Evolutionary conservation across 2,797 vertebrate species (phyloP).

Genomic region (Merluccius polli): DNA sequence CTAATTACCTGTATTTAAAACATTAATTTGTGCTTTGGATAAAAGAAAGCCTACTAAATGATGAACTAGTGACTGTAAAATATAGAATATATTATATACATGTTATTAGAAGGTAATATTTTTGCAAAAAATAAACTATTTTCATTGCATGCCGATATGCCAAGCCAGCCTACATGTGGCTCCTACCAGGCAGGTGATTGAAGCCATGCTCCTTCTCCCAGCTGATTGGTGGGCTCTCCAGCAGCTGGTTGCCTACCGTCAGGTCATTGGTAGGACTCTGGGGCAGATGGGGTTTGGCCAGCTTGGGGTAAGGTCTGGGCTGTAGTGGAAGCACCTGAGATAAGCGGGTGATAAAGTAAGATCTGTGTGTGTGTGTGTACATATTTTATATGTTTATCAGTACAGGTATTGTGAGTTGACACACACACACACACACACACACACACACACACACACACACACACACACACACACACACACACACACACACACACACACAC

Average conservation of each 20-base stretch:
- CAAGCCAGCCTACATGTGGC: neutral
- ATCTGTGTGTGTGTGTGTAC: neutral
- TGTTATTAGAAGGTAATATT: neutral
- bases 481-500: too few species aligned
- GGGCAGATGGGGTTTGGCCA: neutral
- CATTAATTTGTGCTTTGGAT: neutral
- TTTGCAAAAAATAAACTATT: neutral
- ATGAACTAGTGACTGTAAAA: neutral
- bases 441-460: too few species aligned
- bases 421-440: neutral
- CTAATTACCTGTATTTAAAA: neutral
- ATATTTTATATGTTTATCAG: neutral
- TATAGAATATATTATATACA: neutral
- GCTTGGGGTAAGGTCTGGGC: conserved; percentile 27
- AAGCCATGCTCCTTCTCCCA: conserved; percentile 58
- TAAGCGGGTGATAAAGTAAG: conserved; percentile 17
- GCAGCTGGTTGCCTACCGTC: conserved; percentile 43
- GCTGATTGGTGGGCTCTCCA: conserved; percentile 35
- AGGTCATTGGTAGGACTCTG: conserved; percentile 31
- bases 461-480: too few species aligned
- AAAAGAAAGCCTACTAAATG: neutral
- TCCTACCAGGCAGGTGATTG: conserved; percentile 68
- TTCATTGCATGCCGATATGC: neutral
- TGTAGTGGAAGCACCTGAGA: conserved; percentile 44
- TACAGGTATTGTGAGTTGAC: neutral